Evolutionary conservation across 2,888 invertebrate species (phyloP), one percentile per base, ranked within the genome.

Genomic region (Hyalella azteca): DNA sequence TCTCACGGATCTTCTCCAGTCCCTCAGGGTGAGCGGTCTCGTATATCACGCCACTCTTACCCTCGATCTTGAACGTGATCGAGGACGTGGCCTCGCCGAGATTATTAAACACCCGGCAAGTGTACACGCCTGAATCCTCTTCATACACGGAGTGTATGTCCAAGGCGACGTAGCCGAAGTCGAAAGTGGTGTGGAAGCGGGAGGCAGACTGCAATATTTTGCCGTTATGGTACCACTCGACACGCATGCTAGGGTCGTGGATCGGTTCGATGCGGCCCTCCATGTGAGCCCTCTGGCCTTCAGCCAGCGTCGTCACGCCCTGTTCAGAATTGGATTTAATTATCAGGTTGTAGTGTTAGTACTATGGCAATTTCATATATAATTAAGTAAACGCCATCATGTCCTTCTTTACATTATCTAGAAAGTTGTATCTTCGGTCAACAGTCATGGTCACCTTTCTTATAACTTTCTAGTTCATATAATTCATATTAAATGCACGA

Each of bases 131-230:
- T 82, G 95, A 95, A 88, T 99, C 98, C 90, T 97, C 97, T 15
- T 97, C 93, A 80, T 97, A 95, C 84, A 94, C 93, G 87, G 97
- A 96, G 85, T 93, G 92, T 87, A 99, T 96, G 89, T 98, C 97
- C 86, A 99, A 90, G 78, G 97, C 95, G 86, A 98, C 95, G 86
- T 97, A 98, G 86, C 98, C 98, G 90, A 98, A 98, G 90, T 98
- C 98, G 88, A 97, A 96, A 86, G 95, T 95, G 87, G 95, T 95
- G 89, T 96, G 96, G 92, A 95, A 96, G 87, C 96, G 91, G 83
- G 95, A 92, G 79, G 95, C 97, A 85, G 95, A 95, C 87, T 93
- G 94, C 87, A 97, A 89, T 78, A 96, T 95, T 88, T 95, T 94
- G 83, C 95, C 96, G 87, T 97, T 95, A 87, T 96, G 96, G 87